Conservation (phyloP, 2,797 vertebrate genomes). For the Phylloscopus collybita region DNA sequence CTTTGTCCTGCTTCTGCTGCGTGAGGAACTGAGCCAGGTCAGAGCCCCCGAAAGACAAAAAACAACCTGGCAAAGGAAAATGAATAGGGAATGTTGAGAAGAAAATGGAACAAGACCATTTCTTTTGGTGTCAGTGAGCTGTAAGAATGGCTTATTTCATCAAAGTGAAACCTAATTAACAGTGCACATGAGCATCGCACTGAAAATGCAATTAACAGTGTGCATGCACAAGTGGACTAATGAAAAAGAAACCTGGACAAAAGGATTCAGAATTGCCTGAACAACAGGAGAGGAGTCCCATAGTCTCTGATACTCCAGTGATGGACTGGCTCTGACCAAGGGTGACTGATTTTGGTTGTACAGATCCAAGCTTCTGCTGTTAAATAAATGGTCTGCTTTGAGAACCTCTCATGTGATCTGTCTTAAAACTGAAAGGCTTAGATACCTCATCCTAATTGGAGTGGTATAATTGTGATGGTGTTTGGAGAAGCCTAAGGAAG, state of each 20-base stretch:
- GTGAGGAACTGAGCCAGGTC: not conserved
- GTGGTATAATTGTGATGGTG: not conserved
- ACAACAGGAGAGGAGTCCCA: not conserved
- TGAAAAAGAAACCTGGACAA: slow-evolving; percentile 7
- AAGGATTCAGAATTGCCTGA: slow-evolving; percentile 32
- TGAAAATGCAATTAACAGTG: slow-evolving; percentile 49
- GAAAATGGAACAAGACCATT: not conserved
- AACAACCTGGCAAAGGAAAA: slow-evolving; percentile 20
- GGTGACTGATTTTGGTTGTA: not conserved
- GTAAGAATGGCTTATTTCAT: slow-evolving; percentile 51
- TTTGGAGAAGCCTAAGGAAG: not conserved
- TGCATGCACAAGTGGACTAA: slow-evolving; percentile 15
- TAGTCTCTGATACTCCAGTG: slow-evolving; percentile 1
- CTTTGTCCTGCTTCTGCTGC: slow-evolving; percentile 27
- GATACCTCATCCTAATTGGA: slow-evolving; percentile 20
- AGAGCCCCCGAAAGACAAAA: slow-evolving; percentile 14
- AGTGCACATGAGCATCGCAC: not conserved
- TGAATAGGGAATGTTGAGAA: not conserved
- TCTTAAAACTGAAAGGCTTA: slow-evolving; percentile 32
- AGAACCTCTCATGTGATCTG: not conserved
- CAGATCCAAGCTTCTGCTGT: not conserved
- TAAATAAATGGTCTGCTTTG: not conserved
- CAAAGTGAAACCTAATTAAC: slow-evolving; percentile 57
- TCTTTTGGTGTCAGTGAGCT: slow-evolving; percentile 53
- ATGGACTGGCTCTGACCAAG: slow-evolving; percentile 14